Percentiles rank a stretch among this genome's conserved stretches.
Evolutionary conservation across 2,888 invertebrate genomes (phyloP).

Genomic region (Chymomyza fuscimana): DNA sequence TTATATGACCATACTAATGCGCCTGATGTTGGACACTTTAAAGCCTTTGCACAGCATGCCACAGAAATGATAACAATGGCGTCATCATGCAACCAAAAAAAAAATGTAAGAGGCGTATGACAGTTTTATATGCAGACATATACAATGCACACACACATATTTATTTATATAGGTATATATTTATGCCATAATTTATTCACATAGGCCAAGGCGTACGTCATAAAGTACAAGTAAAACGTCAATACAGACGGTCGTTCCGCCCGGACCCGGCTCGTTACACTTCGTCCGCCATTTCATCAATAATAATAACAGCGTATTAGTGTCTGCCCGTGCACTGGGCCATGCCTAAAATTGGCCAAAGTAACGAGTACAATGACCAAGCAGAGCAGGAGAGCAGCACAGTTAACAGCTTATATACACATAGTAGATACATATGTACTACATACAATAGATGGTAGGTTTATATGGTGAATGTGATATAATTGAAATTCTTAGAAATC

Average conservation of each 20-base stretch:
- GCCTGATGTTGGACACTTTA: background rate
- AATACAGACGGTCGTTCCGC: background rate
- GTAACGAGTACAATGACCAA: slow-evolving; percentile 51
- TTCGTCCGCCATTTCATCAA: slow-evolving; percentile 62
- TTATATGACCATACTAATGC: background rate
- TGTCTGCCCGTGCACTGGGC: slow-evolving; percentile 25
- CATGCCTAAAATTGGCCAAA: slow-evolving; percentile 29
- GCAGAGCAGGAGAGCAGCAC: slow-evolving; percentile 29
- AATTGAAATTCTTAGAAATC: background rate
- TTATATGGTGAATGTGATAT: background rate
- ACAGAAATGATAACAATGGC: slow-evolving; percentile 30
- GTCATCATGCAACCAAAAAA: slow-evolving; percentile 9
- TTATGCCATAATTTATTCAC: slow-evolving; percentile 56
- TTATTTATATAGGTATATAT: background rate
- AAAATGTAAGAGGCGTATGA: slow-evolving; percentile 7
- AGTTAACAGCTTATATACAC: background rate
- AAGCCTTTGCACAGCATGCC: background rate
- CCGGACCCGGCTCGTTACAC: background rate
- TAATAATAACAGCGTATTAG: slow-evolving; percentile 67
- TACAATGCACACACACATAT: slow-evolving; percentile 8
- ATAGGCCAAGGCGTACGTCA: slow-evolving; percentile 41
- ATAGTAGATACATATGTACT: too few relatives aligned
- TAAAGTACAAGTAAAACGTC: slow-evolving; percentile 27
- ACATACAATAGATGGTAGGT: background rate
- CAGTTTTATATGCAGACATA: background rate